Evolutionary conservation across 1,140 invertebrate species (phyloP), one percentile per base, ranked within the genome.

Genomic region (Brachionus calyciflorus): DNA sequence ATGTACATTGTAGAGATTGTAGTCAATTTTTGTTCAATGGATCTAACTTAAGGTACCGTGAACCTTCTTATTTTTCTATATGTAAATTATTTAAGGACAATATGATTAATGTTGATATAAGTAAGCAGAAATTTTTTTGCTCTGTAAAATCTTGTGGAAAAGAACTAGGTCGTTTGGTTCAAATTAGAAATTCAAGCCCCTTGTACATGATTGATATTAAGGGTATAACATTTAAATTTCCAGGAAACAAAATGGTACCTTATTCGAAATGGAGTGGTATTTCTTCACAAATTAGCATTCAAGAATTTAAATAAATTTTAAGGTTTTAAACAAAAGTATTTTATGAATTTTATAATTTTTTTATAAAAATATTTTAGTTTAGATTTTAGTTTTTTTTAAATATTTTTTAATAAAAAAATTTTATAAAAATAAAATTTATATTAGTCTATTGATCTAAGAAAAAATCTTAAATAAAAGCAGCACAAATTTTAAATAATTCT

Each of bases 1-100:
- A 49, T 33, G 46, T 70, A 19, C n/a, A 70, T 51, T 70, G 65
- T 37, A 41, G 65, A 21, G 44, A 49, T 4, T 70, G 65, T 51
- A 19, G 37, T 51, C 1, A 19, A n/a, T 70, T 49, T 49, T 49
- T 70, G 3, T 70, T 49, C 21, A 70, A 70, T 33, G 44, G 28
- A 19, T 12, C 5, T 19, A 33, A 49, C 19, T 49, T 70, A 9
- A 28, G 46, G 30, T 49, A 33, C 24, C 26, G 46, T 26, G 65
- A 49, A 26, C 44, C 65, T 0, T 24, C 21, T 30, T 49, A 33
- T 70, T 30, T 49, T 9, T 33, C 44, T 49, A 17, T 37, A 19
- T 70, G 28, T 70, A 19, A 30, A 5, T 3, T 19, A 30, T 70
- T 70, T 49, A 49, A 24, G 19, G 10, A 12, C 2, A 33, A 33